Base-by-base conservation (phyloP, 2,888 invertebrate species). In the Chymomyza caudatula region DNA sequence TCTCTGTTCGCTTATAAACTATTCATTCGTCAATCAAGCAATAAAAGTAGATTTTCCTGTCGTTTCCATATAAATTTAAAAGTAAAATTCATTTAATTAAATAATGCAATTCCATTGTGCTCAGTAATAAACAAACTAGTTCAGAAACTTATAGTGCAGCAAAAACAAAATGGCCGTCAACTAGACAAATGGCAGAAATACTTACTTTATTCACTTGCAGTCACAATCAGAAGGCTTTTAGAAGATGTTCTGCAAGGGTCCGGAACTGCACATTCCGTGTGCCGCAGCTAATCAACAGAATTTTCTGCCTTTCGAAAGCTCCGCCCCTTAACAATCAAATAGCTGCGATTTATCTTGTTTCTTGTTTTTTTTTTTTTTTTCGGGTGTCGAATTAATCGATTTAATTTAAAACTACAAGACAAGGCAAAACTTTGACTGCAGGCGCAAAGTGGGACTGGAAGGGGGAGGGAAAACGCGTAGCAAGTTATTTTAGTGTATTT, bases 381-480 rank as follows among this genome's bases (percentile, higher is more conserved):
- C 6, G 4, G 19, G 58, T 63, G 25, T 60, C 59, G 73, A 85
- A 78, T 85, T 82, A 82, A 82, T 86, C 86, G 85, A 85, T 82
- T 82, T 85, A 82, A 82, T 86, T 85, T 72, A 78, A 84, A 67
- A 64, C 58, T 65, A 61, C 54, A 70, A 63, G 51, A 49, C 47
- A 70, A 65, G 51, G 54, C 47, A 71, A 74, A 72, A 62, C 60
- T 81, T 63, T 37, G 37, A 66, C 55, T 42, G 44, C 5, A 19
- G 43, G 43, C 42, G 23, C 55, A 63, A 72, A 57, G 77, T 72
- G 60, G n/a, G n/a, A n/a, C n/a, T 68, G n/a, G 17, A 23, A 23
- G 23, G 5, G 23, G 5, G 51, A 17, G 11, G 11, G 11, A 20
- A 5, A 23, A 2, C 0, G 8, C 52, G 19, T 20, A 22, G 11